These are phyloP conservation scores for Pogona vitticeps DNA, from an alignment of 2,113 vertebrate species.

Conservation along the genomic window DNA sequence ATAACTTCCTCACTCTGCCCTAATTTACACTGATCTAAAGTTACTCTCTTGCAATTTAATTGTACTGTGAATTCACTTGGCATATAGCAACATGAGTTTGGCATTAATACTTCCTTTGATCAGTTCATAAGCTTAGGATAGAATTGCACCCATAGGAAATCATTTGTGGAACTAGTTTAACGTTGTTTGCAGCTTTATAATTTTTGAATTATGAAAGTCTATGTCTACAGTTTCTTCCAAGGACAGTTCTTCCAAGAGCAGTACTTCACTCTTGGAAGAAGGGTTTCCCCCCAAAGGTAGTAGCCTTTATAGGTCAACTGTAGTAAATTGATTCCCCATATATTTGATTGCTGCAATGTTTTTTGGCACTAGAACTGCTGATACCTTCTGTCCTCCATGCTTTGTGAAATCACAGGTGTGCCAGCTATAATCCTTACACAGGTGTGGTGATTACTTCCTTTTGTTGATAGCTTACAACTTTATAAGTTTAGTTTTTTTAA, in stretches of 20 bases:
- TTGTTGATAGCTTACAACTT: not conserved
- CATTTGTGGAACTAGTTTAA: not conserved
- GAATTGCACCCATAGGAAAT: not conserved
- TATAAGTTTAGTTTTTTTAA: conserved; percentile 5
- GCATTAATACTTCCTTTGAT: not conserved
- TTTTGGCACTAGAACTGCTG: not conserved
- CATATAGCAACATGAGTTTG: not conserved
- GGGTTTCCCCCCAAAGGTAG: not conserved
- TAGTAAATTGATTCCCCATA: not conserved
- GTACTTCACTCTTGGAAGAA: not conserved
- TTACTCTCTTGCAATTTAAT: not conserved
- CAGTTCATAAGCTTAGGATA: not conserved
- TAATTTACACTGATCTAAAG: not conserved
- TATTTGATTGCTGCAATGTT: not conserved
- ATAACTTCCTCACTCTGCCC: not conserved
- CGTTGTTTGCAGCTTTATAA: not conserved
- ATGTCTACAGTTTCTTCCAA: not conserved
- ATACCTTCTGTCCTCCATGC: not conserved
- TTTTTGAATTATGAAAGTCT: not conserved
- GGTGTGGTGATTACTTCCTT: not conserved
- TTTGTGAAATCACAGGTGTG: not conserved
- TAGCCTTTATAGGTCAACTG: not conserved
- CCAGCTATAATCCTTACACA: not conserved
- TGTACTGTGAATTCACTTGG: not conserved
- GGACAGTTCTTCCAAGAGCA: no score